Evolutionary conservation across 1,140 invertebrate species (phyloP).

Genomic region (Drosophila parabipectinata): DNA sequence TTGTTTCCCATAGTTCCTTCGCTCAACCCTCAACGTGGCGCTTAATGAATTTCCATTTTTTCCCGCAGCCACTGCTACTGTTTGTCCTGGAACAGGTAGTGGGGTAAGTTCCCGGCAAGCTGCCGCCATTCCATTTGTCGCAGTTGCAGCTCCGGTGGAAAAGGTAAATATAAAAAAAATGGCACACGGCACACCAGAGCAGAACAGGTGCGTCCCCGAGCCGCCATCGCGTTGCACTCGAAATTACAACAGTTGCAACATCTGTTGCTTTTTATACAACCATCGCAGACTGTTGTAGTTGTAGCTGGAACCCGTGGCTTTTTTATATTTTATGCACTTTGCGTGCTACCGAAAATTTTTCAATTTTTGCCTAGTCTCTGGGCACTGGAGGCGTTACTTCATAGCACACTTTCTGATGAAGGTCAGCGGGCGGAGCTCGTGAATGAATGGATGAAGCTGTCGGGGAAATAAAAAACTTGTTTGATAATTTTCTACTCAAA

Average conservation of each 20-base stretch:
- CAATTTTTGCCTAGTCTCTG: constrained; percentile 37
- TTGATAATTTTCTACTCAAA: constrained; percentile 81
- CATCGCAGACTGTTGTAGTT: constrained; percentile 11
- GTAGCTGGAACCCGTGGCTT: constrained; percentile 37
- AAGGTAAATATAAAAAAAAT: constrained; percentile 7
- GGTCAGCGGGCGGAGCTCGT: constrained; percentile 49
- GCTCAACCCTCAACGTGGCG: constrained; percentile 40
- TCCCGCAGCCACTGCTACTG: constrained; percentile 14
- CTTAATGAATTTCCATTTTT: constrained; percentile 72
- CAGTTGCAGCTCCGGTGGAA: constrained; percentile 24
- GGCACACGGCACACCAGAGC: constrained; percentile 10
- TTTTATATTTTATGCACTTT: constrained; percentile 80
- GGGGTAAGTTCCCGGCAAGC: constrained; percentile 49
- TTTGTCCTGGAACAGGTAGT: neutral
- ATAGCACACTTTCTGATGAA: constrained; percentile 45
- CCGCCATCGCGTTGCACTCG: constrained; percentile 15
- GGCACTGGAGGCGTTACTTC: constrained; percentile 11
- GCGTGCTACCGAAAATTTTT: constrained; percentile 71
- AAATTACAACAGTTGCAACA: constrained; percentile 49
- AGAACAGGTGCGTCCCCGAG: constrained; percentile 49
- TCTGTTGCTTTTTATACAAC: constrained; percentile 29
- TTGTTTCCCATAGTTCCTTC: constrained; percentile 28
- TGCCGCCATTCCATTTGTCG: constrained; percentile 44
- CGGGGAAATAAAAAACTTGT: constrained; percentile 54
- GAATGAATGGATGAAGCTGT: constrained; percentile 9